Evolutionary conservation across 2,113 vertebrate species (phyloP).

Genomic region (Pycnonotus jocosus): DNA sequence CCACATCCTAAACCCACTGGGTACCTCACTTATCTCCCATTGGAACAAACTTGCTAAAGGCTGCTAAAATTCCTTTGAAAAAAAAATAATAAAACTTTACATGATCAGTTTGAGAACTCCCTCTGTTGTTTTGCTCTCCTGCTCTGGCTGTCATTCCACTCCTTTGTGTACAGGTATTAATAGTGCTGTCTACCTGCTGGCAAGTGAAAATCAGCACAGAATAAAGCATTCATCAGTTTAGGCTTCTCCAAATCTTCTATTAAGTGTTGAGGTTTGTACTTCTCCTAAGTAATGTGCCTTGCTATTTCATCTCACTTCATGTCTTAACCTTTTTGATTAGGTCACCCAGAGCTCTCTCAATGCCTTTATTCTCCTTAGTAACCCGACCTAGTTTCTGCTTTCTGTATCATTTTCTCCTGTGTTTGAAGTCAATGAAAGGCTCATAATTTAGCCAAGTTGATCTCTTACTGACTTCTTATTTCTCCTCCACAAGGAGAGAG

Average conservation of each 20-base stretch:
- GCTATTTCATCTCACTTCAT: not conserved
- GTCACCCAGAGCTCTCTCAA: not conserved
- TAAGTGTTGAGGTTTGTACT: not conserved
- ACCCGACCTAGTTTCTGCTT: conserved; percentile 15
- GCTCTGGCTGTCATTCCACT: not conserved
- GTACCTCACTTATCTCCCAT: not conserved
- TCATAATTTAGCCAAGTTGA: conserved; percentile 1
- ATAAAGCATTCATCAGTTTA: not conserved
- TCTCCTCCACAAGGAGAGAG: not conserved
- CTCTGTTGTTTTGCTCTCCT: not conserved
- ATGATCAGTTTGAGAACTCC: not conserved
- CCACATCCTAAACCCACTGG: not conserved
- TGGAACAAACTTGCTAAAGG: not conserved
- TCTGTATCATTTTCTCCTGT: not conserved
- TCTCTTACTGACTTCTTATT: conserved; percentile 5
- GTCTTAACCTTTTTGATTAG: not conserved
- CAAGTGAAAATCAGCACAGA: not conserved
- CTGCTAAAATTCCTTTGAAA: not conserved
- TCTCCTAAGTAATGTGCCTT: not conserved
- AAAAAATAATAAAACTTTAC: not conserved
- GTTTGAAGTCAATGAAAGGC: conserved; percentile 27
- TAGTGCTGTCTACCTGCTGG: not conserved
- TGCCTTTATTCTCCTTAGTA: not conserved
- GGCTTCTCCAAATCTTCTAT: not conserved
- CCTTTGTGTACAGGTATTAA: not conserved